Conservation (phyloP, 2,888 invertebrate species). For the Hypsopygia costalis region DNA sequence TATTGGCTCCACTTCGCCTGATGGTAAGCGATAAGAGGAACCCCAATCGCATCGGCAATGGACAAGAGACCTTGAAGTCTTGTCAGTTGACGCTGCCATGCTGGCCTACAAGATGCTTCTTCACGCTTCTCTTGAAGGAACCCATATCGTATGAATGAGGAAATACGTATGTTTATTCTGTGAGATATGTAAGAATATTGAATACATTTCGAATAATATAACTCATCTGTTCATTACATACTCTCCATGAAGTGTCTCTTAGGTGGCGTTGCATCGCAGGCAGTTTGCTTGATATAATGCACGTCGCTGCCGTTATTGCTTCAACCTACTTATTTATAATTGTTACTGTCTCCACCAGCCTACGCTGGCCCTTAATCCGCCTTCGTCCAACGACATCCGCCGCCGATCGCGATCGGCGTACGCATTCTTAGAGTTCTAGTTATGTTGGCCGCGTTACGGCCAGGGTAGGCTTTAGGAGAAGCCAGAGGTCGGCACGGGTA, state of each 20-base stretch:
- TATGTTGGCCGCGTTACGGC: constrained; percentile 29
- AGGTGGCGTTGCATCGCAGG: constrained; percentile 72
- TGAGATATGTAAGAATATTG: too few relatives aligned
- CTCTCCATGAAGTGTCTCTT: constrained; percentile 54
- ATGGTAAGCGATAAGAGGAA: too few relatives aligned
- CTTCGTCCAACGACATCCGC: constrained; percentile 21
- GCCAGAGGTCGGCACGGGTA: constrained; percentile 71
- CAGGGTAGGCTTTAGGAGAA: constrained; percentile 43
- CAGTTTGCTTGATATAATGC: constrained; percentile 77
- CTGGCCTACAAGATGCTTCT: too few relatives aligned
- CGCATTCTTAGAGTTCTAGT: constrained; percentile 25
- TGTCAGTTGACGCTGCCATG: too few relatives aligned
- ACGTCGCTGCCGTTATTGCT: constrained; percentile 74
- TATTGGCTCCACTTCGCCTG: too few relatives aligned
- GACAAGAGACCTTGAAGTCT: too few relatives aligned
- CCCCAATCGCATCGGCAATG: too few relatives aligned
- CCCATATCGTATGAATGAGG: too few relatives aligned
- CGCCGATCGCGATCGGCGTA: constrained; percentile 8
- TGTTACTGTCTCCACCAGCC: constrained; percentile 57
- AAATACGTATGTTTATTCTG: too few relatives aligned
- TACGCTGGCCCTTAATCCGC: constrained; percentile 31
- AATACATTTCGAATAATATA: too few relatives aligned
- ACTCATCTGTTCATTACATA: constrained; percentile 23
- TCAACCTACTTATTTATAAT: constrained; percentile 78
- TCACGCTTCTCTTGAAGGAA: too few relatives aligned